phyloP scores from a whole-genome alignment of 2,113 vertebrate species.

The Cololabis saira region DNA sequence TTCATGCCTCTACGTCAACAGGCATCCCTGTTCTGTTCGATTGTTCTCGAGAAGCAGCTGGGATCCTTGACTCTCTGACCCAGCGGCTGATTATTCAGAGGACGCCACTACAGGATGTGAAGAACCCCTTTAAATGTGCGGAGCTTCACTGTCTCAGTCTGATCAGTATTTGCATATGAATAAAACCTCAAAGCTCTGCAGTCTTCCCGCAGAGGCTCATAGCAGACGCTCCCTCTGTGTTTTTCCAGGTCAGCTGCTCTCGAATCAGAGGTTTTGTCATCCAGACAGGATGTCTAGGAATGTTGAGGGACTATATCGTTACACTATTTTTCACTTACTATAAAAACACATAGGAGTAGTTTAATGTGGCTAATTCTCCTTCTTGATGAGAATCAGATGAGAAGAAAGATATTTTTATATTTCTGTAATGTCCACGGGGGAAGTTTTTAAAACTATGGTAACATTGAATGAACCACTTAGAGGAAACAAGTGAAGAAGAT shows the following conservation, averaged over 20 bases:
- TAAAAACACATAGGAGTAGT: conserved; percentile 1
- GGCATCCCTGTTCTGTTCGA: conserved; percentile 9
- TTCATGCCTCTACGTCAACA: conserved; percentile 12
- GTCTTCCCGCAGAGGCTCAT: conserved; percentile 20
- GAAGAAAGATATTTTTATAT: not conserved
- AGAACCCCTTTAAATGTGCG: conserved; percentile 26
- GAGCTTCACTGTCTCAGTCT: conserved; percentile 17
- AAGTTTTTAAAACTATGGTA: too few species aligned
- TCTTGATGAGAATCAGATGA: not conserved
- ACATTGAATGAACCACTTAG: too few species aligned
- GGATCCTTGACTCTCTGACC: conserved; percentile 28
- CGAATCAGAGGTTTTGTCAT: conserved; percentile 37
- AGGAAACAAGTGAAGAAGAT: too few species aligned
- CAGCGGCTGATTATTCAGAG: conserved; percentile 31
- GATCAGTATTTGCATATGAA: conserved; percentile 32
- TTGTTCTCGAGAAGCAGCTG: conserved; percentile 36
- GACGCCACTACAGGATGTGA: conserved; percentile 29
- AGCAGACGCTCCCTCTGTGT: conserved; percentile 6
- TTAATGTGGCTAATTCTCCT: not conserved
- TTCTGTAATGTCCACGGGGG: too few species aligned
- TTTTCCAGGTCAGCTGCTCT: conserved; percentile 39
- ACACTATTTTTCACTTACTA: conserved; percentile 5
- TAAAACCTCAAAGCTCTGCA: conserved; percentile 6
- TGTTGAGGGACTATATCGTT: conserved; percentile 17
- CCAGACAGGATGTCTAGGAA: conserved; percentile 22